Conservation (phyloP, 2,888 invertebrate genomes). For the Acanthosepion esculentum region DNA sequence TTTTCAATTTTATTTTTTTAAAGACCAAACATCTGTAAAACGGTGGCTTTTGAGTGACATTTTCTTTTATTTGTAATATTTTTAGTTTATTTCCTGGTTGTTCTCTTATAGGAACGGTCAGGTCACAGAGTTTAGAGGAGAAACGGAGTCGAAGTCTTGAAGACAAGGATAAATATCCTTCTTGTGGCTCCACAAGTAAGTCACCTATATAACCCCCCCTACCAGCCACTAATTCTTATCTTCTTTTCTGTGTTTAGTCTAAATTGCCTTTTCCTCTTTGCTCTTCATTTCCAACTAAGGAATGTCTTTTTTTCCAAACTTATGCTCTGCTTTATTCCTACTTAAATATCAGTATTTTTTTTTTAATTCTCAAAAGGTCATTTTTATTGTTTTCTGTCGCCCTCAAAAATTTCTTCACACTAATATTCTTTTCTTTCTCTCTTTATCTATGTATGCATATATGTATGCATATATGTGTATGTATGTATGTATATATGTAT, state of each 20-base stretch:
- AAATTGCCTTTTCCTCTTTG: not conserved
- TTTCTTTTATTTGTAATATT: not conserved
- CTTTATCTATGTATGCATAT: not conserved
- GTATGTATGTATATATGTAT: not conserved
- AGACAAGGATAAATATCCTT: conserved; percentile 55
- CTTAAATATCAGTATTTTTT: not conserved
- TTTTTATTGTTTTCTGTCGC: not conserved
- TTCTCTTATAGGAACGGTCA: conserved; percentile 46
- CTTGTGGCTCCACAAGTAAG: conserved; percentile 45
- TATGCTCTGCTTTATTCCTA: not conserved
- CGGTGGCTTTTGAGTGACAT: not conserved
- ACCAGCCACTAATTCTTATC: conserved; percentile 34
- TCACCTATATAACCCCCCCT: conserved; percentile 11
- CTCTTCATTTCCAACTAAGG: conserved; percentile 8
- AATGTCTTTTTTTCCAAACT: not conserved
- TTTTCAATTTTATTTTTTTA: not conserved
- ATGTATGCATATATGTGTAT: not conserved
- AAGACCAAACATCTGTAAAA: not conserved
- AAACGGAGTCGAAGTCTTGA: conserved; percentile 68
- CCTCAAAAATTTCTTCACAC: not conserved
- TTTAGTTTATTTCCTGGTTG: conserved; percentile 33
- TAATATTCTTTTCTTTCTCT: not conserved
- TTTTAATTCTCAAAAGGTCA: conserved; percentile 15
- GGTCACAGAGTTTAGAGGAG: conserved; percentile 61
- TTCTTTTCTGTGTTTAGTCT: not conserved